Conservation (phyloP, 2,888 invertebrate species). For the Salticus scenicus region DNA sequence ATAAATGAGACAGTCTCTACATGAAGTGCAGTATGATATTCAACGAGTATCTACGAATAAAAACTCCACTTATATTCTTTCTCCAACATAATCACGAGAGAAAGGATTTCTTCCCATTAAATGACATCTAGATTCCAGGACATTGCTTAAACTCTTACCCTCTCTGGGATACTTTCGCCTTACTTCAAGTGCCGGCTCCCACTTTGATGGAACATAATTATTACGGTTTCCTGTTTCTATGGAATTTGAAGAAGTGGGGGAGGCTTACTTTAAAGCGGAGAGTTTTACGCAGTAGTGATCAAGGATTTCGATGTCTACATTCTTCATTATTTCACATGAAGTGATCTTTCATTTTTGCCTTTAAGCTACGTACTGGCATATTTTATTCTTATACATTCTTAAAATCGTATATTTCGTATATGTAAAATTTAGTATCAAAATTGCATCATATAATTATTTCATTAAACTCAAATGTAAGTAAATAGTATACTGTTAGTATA, state of each 20-base stretch:
- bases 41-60: no score
- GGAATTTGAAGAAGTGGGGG: not conserved
- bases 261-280: not conserved
- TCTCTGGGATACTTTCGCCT: not conserved
- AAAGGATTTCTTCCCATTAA: not conserved
- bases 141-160: not conserved
- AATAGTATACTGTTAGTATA: no score
- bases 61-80: not conserved
- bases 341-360: no score
- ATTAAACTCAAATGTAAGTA: no score
- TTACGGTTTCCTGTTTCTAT: slow-evolving; percentile 9
- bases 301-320: not conserved
- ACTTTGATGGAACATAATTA: slow-evolving; percentile 4
- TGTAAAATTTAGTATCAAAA: no score
- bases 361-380: no score
- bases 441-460: no score
- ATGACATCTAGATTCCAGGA: not conserved
- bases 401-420: no score
- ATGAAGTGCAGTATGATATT: no score
- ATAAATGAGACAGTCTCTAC: no score
- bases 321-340: not conserved
- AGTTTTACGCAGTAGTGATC: not conserved
- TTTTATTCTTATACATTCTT: no score
- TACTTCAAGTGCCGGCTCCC: not conserved
- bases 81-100: not conserved